A percentile compares a stretch with the other conserved stretches of the same genome.
Conservation (phyloP, 37 sponge, comb jelly and placozoan species). For the Haliclona indistincta region DNA sequence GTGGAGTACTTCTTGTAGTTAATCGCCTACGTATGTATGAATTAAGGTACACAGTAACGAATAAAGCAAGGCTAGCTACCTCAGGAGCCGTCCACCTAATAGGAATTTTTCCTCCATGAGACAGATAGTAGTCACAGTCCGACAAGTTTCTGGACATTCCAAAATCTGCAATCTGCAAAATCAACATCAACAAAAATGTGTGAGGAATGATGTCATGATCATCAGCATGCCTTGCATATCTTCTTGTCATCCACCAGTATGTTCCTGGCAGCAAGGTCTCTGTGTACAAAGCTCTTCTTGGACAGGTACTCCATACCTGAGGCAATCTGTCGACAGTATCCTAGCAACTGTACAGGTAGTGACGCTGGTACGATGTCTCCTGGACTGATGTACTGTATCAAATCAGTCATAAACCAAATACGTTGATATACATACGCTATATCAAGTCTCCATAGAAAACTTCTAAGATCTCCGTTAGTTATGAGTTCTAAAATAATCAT, state of each 20-base stretch:
- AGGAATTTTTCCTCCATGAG: slow-evolving; percentile 39
- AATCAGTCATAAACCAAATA: background rate
- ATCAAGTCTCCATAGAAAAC: slow-evolving; percentile 15
- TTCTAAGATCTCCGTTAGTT: slow-evolving; percentile 43
- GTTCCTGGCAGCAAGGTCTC: slow-evolving; percentile 75
- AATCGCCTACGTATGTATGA: background rate
- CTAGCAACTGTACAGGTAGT: background rate
- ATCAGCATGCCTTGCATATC: slow-evolving; percentile 43
- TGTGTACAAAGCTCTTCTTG: slow-evolving; percentile 59
- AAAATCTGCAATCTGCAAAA: slow-evolving; percentile 58
- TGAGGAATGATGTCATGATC: background rate
- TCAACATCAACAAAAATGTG: too few relatives aligned
- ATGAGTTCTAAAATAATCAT: slow-evolving; percentile 64
- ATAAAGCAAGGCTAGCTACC: too few relatives aligned
- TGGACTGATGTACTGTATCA: background rate
- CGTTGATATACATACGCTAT: background rate
- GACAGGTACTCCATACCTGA: slow-evolving; percentile 67
- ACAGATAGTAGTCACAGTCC: slow-evolving; percentile 42
- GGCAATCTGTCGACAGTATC: slow-evolving; percentile 54
- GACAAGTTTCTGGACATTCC: slow-evolving; percentile 53
- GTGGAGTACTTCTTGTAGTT: background rate
- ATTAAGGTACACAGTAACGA: too few relatives aligned
- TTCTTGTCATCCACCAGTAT: slow-evolving; percentile 53
- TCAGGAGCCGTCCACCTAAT: slow-evolving; percentile 73
- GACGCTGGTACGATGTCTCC: slow-evolving; percentile 5